Percentiles rank a stretch among this genome's conserved stretches.
Evolutionary conservation across 2,888 invertebrate species (phyloP).

Genomic region (Cantharis flavilabris): DNA sequence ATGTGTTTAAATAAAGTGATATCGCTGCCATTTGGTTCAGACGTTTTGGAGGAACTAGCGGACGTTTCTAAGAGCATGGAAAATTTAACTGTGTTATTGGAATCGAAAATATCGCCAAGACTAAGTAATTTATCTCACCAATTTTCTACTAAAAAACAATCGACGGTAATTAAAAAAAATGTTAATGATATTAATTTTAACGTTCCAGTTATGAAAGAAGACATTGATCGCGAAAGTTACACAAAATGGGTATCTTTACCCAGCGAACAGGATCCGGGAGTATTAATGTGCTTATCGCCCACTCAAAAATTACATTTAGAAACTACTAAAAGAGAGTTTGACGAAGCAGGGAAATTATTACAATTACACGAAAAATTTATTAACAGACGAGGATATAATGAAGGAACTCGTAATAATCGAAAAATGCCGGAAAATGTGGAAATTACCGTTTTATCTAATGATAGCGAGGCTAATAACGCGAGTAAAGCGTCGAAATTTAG

Average conservation of each 20-base stretch:
- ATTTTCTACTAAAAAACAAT: background rate
- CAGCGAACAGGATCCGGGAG: conserved; percentile 63
- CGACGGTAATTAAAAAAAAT: background rate
- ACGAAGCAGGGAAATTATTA: conserved; percentile 65
- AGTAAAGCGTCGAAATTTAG: conserved; percentile 42
- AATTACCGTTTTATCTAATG: conserved; percentile 28
- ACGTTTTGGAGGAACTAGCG: conserved; percentile 71
- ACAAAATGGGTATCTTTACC: conserved; percentile 66
- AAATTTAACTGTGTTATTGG: conserved; percentile 31
- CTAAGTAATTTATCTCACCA: background rate
- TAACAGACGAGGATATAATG: conserved; percentile 59
- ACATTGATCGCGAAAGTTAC: conserved; percentile 53
- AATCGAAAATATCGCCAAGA: conserved; percentile 42
- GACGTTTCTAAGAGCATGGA: conserved; percentile 64
- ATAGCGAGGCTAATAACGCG: conserved; percentile 22
- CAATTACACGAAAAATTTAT: conserved; percentile 73
- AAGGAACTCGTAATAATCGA: conserved; percentile 57
- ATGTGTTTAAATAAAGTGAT: conserved; percentile 69
- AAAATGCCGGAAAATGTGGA: conserved; percentile 31
- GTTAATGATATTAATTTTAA: conserved; percentile 24
- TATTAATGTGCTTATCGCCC: conserved; percentile 73
- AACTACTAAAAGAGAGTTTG: conserved; percentile 59
- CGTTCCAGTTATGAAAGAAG: conserved; percentile 32
- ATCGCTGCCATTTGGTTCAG: conserved; percentile 70
- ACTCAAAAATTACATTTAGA: conserved; percentile 68